Evolutionary conservation across 2,797 vertebrate genomes (phyloP).

Genomic region (Xiphorhynchus erythropygius): DNA sequence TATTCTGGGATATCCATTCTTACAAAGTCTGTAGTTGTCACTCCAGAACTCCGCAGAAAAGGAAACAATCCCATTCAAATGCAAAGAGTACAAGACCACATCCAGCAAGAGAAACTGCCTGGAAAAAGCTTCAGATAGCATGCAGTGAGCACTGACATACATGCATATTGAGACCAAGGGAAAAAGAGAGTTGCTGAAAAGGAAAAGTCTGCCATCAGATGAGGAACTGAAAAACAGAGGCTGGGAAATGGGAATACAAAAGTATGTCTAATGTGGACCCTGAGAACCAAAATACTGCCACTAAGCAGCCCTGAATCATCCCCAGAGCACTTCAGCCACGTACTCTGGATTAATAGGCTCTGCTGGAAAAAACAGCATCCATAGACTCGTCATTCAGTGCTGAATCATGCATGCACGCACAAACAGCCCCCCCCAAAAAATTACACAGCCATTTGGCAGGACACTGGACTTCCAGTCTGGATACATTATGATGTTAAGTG

Average conservation of each 20-base stretch:
- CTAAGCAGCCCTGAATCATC: background rate
- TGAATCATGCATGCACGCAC: rapidly evolving
- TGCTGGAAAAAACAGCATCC: background rate
- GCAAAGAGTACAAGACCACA: background rate
- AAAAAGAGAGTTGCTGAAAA: background rate
- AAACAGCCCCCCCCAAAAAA: background rate
- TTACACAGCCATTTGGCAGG: background rate
- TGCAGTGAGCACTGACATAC: background rate
- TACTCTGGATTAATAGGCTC: background rate
- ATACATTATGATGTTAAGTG: background rate
- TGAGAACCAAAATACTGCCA: background rate
- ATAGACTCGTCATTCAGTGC: background rate
- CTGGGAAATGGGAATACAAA: background rate
- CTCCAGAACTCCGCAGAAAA: background rate
- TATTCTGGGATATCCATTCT: background rate
- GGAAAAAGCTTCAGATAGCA: background rate
- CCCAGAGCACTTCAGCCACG: background rate
- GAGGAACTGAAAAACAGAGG: background rate
- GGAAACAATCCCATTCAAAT: background rate
- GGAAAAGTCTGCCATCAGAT: background rate
- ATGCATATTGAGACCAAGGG: rapidly evolving
- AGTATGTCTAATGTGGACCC: background rate
- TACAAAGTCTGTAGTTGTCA: background rate
- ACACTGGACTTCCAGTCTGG: background rate
- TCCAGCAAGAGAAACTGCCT: background rate